phyloP scores from a whole-genome alignment of 2,797 vertebrate species.

The Sarcophilus harrisii region DNA sequence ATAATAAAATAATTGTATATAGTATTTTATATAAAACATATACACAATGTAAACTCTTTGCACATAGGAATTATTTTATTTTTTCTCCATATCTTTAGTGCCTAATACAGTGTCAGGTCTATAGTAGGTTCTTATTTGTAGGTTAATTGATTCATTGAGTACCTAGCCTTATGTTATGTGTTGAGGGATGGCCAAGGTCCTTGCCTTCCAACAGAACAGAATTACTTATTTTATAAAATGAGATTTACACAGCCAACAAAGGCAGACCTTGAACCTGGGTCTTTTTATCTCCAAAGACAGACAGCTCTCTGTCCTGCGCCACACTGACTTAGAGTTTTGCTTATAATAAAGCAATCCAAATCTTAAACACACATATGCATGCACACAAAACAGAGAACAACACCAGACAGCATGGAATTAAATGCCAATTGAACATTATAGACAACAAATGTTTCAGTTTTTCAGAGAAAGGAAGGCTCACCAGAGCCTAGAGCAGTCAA shows the following conservation, averaged over 20 bases:
- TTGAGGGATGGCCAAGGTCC: not conserved
- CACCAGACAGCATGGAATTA: not conserved
- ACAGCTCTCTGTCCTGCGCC: not conserved
- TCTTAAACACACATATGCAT: not conserved
- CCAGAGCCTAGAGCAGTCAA: not conserved
- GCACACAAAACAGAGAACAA: not conserved
- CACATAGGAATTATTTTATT: not conserved
- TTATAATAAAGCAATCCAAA: not conserved
- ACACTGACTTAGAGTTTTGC: not conserved
- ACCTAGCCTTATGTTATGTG: not conserved
- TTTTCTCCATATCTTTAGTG: not conserved
- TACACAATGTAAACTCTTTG: not conserved
- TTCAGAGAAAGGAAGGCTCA: not conserved
- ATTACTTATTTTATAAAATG: not conserved
- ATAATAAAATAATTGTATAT: too few species aligned
- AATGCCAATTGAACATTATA: not conserved
- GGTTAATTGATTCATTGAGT: not conserved
- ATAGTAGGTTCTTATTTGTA: not conserved
- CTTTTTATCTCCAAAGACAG: not conserved
- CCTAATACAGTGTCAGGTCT: not conserved
- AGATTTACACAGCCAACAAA: not conserved
- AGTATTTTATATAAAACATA: not conserved
- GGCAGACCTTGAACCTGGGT: not conserved
- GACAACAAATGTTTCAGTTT: not conserved
- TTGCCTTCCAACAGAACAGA: not conserved